Conservation (phyloP, 2,113 vertebrate species). For the Misgurnus anguillicaudatus region DNA sequence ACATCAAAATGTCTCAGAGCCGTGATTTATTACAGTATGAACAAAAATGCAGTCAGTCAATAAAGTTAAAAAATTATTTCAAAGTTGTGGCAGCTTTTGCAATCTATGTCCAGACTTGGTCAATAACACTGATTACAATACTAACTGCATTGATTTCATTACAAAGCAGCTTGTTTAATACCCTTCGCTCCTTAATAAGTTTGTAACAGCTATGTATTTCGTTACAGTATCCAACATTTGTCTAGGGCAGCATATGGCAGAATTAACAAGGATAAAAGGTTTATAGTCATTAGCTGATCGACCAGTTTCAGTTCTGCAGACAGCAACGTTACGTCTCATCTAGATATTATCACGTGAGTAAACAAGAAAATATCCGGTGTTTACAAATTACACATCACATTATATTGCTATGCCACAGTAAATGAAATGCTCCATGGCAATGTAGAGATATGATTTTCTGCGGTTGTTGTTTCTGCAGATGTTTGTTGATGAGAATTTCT, state of each 20-base stretch:
- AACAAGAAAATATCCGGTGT: neutral
- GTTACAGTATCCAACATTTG: neutral
- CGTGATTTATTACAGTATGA: no score
- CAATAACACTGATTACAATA: constrained; percentile 15
- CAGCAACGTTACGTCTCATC: neutral
- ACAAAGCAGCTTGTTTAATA: constrained; percentile 4
- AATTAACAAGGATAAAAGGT: constrained; percentile 15
- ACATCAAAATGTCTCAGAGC: no score
- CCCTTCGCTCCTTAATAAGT: neutral
- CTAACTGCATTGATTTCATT: constrained; percentile 13
- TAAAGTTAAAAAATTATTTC: no score
- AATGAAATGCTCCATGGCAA: no score
- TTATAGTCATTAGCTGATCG: neutral
- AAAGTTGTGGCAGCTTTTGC: constrained; percentile 4
- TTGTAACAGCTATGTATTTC: constrained; percentile 7
- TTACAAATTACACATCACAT: no score
- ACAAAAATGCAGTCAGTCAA: no score
- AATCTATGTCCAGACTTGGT: neutral
- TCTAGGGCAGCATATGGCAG: neutral
- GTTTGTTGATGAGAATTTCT: no score
- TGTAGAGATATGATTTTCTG: no score
- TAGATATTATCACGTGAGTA: neutral
- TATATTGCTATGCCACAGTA: no score
- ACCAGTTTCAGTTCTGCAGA: constrained; percentile 1
- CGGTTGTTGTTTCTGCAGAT: no score